Base-by-base conservation (phyloP, 2,797 vertebrate genomes). In the Chanos chanos region DNA sequence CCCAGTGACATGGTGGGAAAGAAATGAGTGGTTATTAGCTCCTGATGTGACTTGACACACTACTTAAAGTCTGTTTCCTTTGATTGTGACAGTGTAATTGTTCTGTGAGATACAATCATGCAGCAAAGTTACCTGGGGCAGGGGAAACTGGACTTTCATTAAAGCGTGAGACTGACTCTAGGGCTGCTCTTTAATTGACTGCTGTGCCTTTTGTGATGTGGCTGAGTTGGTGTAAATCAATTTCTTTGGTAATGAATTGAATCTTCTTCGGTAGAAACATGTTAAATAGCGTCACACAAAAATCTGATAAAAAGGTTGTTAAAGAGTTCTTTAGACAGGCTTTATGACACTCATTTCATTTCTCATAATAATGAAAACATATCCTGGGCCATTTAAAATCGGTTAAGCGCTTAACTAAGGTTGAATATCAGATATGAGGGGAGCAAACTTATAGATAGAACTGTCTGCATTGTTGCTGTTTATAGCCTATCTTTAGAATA, bases 71-170 rank as follows among this genome's bases (percentile, higher is more conserved):
- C 82, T 77, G 86, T 86, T 88, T 89, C 89, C 89, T 92, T 92
- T 92, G 90, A 91, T 92, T 90, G 89, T 92, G 90, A 92, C 90
- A 90, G 89, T 90, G 87, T 91, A 92, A 92, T 91, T 91, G 89
- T 90, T 88, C 80, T 40, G 77, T 73, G 84, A 89, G 88, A 90
- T 89, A 87, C 86, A 86, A 89, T 92, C 88, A 84, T 75, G 79
- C 83, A 66, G 66, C 86, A 73, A 76, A 73, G 48, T 88, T 80
- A 90, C 88, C 89, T 87, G 83, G 65, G 90, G 89, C 87, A 82
- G 83, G 80, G 85, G 85, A 88, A 88, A 86, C 88, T 85, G 86
- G 85, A 92, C 88, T 90, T 90, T 91, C 87, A 90, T 90, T 90
- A 89, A 86, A 88, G 86, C 81, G 77, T 58, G 77, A 81, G 87